Base-by-base conservation (phyloP, 1,140 invertebrate genomes). In the Patella vulgata region DNA sequence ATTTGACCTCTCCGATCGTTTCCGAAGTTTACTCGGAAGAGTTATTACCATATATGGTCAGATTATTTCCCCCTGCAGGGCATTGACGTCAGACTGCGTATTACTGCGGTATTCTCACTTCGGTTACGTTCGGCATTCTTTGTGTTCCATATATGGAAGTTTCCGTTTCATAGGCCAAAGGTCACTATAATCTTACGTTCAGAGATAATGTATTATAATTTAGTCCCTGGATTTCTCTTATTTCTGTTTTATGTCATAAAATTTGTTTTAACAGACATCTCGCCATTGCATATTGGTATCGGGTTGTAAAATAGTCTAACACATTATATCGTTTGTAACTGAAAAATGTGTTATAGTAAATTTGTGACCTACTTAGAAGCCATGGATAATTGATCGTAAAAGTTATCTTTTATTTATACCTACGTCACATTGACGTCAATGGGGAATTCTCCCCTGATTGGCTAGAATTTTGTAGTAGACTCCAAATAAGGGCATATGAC, bases 401-500 rank as follows among this genome's bases (percentile, higher is more conserved):
- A 59, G 59, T 64, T 63, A 70, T 66, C 58, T 63, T 63, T 65
- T 73, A 71, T 64, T 70, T 70, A 64, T 71, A 52, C 52, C 63
- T 53, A 77, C 72, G 70, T 77, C 71, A 77, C 51, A 69, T 70
- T 78, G 75, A 79, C 81, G 77, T 77, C 70, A 69, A 63, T 66
- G 50, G 52, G 39, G 56, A 42, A 60, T 59, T 46, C 53, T 44
- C 25, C 74, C 62, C 42, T 74, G 70, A 85, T 86, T 85, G 87
- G 86, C 72, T 83, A 82, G 43, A 83, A 82, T 85, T 47, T 30
- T 28, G 54, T 40, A 40, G 36, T 43, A 53, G 46, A 53, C 72
- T 61, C 81, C 79, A 68, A 78, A 81, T 82, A 77, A 87, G 87
- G 87, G 82, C 83, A 82, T 77, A 63, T 44, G 78, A 73, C 79